These are phyloP conservation scores for Omphaloscelis lunosa DNA, from an alignment of 2,888 invertebrate genomes.

Conservation along the genomic window DNA sequence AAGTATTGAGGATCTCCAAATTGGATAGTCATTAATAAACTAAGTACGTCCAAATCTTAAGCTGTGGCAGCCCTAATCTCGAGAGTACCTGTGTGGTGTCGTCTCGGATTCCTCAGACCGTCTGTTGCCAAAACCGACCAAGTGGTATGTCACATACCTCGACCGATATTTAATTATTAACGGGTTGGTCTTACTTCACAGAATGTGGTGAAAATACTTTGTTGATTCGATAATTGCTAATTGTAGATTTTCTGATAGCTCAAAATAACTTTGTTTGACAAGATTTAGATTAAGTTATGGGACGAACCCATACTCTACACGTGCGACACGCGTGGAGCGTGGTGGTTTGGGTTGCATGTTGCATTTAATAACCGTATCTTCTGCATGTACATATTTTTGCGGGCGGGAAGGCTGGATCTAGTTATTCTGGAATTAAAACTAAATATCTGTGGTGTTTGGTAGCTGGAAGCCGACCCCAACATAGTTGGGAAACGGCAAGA, in stretches of 20 bases:
- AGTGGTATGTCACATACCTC: conserved; percentile 45
- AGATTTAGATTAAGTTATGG: conserved; percentile 7
- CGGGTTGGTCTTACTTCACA: conserved; percentile 23
- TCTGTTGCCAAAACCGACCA: conserved; percentile 54
- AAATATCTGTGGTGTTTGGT: too few relatives aligned
- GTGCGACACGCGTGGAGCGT: too few relatives aligned
- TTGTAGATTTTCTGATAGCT: conserved; percentile 19
- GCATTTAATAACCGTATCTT: too few relatives aligned
- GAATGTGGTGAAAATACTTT: conserved; percentile 40
- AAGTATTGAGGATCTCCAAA: neutral
- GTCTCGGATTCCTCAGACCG: conserved; percentile 38
- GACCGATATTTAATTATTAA: conserved; percentile 40
- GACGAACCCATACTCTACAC: too few relatives aligned
- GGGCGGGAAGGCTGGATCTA: too few relatives aligned
- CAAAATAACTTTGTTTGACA: neutral
- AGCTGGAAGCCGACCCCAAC: too few relatives aligned
- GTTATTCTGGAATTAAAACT: too few relatives aligned
- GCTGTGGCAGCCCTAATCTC: conserved; percentile 18
- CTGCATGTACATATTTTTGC: too few relatives aligned
- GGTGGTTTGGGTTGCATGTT: too few relatives aligned
- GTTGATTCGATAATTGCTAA: conserved; percentile 32
- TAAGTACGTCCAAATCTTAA: too few relatives aligned
- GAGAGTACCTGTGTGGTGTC: conserved; percentile 35
- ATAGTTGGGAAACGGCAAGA: too few relatives aligned
- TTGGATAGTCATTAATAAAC: neutral